Evolutionary conservation across 2,113 vertebrate species (phyloP).

Genomic region (Peromyscus maniculatus): DNA sequence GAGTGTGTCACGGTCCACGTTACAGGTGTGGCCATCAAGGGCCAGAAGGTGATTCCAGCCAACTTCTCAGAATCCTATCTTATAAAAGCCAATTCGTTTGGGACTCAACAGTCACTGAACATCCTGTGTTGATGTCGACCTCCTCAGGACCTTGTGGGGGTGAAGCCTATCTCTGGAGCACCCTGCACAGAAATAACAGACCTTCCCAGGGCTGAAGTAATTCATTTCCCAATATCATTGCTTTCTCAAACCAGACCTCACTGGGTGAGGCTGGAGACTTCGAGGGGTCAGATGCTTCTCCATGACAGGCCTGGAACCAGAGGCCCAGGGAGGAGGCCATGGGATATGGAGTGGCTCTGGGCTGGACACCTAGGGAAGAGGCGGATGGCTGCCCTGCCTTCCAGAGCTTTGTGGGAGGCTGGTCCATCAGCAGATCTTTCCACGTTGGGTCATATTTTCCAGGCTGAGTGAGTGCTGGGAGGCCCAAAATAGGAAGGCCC

Average conservation of each 20-base stretch:
- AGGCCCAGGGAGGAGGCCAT: not conserved
- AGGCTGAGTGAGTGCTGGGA: not conserved
- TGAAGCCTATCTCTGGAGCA: not conserved
- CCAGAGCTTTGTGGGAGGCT: not conserved
- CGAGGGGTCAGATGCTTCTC: not conserved
- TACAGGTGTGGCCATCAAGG: not conserved
- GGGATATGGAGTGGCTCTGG: not conserved
- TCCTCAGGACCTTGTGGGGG: not conserved
- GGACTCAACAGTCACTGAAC: not conserved
- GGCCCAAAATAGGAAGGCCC: not conserved
- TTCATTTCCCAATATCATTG: not conserved
- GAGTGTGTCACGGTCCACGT: not conserved
- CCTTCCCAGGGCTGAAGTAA: not conserved
- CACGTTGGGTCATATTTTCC: not conserved
- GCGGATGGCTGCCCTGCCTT: not conserved
- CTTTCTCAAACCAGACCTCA: not conserved
- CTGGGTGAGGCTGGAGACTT: not conserved
- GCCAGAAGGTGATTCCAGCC: not conserved
- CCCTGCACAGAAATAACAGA: not conserved
- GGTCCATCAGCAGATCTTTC: not conserved
- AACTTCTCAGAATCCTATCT: not conserved
- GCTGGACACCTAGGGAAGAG: not conserved
- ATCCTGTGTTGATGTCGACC: not conserved
- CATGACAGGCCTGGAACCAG: not conserved
- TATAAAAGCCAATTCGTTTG: not conserved